A percentile compares a stretch with the other conserved stretches of the same genome.
Evolutionary conservation across 2,888 invertebrate genomes (phyloP).

Genomic region (Megalurothrips usitatus): DNA sequence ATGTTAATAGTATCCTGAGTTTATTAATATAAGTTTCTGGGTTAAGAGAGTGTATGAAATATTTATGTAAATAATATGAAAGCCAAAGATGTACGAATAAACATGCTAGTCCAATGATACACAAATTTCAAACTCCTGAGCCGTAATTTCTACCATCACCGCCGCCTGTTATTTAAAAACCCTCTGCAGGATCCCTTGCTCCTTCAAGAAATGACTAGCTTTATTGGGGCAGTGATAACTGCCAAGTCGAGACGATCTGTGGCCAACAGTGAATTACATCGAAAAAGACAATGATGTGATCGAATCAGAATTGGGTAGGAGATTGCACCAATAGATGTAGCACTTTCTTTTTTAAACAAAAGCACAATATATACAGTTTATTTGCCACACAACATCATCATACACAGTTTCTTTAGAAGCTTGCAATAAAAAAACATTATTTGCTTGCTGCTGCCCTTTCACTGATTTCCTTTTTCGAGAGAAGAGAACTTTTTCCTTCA

Average conservation of each 20-base stretch:
- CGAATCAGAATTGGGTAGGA: not conserved
- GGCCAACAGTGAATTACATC: no score
- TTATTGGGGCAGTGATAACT: no score
- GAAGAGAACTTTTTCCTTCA: not conserved
- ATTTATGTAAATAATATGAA: not conserved
- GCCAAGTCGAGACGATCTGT: no score
- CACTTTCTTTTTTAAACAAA: not conserved
- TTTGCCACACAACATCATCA: not conserved
- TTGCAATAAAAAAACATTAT: not conserved
- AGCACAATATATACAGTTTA: not conserved
- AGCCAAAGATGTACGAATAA: not conserved
- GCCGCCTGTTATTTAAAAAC: no score
- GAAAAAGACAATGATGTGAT: not conserved
- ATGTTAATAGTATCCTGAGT: not conserved
- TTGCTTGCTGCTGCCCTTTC: not conserved
- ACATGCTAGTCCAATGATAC: not conserved
- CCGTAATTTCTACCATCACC: no score
- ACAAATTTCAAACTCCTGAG: not conserved
- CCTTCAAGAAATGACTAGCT: no score
- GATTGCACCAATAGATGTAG: no score
- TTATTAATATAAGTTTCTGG: not conserved
- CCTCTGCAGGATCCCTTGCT: no score
- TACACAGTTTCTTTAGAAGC: not conserved
- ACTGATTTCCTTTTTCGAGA: not conserved
- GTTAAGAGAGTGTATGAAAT: not conserved